Conservation (phyloP, 2,888 invertebrate genomes). For the Automeris io region DNA sequence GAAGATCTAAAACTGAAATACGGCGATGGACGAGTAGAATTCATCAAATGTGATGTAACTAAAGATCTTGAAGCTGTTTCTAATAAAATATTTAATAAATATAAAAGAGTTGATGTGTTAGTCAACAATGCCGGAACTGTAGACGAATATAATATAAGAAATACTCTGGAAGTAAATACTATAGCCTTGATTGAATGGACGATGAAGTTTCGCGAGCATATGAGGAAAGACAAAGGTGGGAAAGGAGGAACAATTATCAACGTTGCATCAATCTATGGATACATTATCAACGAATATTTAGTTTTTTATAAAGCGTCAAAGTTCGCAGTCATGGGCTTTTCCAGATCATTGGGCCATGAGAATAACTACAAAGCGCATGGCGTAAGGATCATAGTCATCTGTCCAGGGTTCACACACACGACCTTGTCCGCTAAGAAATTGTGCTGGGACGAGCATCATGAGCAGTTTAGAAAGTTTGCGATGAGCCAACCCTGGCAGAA, state of each 20-base stretch:
- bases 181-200: conserved; percentile 25
- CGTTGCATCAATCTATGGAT: conserved; percentile 38
- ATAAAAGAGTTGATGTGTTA: conserved; percentile 18
- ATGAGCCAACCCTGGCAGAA: conserved; percentile 34
- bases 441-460: conserved; percentile 20
- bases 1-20: conserved; percentile 32
- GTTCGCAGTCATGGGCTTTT: conserved; percentile 60
- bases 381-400: conserved; percentile 23
- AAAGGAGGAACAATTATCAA: conserved; percentile 73
- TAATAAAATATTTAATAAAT: background rate
- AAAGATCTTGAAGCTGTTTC: conserved; percentile 42
- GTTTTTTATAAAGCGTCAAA: conserved; percentile 54
- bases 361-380: conserved; percentile 52
- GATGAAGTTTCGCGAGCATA: conserved; percentile 62
- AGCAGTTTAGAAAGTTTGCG: conserved; percentile 16
- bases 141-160: conserved; percentile 8
- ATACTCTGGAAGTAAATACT: conserved; percentile 10
- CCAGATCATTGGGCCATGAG: conserved; percentile 46
- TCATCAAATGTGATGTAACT: conserved; percentile 55
- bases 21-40: conserved; percentile 38
- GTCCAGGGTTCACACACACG: conserved; percentile 63
- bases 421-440: conserved; percentile 23
- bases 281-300: conserved; percentile 8
- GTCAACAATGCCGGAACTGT: conserved; percentile 43
- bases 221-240: conserved; percentile 58